Conservation (phyloP, 1,140 invertebrate species). For the Cecropterus lyciades region DNA sequence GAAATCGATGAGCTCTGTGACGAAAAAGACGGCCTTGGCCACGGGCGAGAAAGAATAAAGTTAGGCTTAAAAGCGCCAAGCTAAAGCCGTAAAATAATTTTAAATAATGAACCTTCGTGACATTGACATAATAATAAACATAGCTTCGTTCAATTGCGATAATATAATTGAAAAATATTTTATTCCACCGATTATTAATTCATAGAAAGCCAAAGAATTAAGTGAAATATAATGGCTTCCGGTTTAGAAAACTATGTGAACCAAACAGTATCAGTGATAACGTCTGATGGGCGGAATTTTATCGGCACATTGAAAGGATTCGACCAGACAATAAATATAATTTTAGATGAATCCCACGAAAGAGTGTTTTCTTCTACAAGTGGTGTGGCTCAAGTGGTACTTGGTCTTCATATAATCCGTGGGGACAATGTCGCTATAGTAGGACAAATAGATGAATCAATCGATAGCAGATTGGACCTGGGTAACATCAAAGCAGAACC, state of each 20-base stretch:
- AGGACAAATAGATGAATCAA: constrained; percentile 95
- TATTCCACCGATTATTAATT: not conserved
- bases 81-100: too few relatives aligned
- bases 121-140: too few relatives aligned
- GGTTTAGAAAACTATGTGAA: constrained; percentile 94
- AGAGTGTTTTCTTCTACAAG: constrained; percentile 96
- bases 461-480: constrained; percentile 94
- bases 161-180: too few relatives aligned
- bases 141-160: too few relatives aligned
- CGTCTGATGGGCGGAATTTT: constrained; percentile 97
- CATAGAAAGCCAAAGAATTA: constrained; percentile 11
- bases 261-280: constrained; percentile 97
- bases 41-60: too few relatives aligned
- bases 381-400: constrained; percentile 97
- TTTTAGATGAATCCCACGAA: constrained; percentile 98
- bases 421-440: constrained; percentile 99
- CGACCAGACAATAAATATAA: constrained; percentile 99
- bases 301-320: constrained; percentile 93
- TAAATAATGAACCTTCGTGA: too few relatives aligned
- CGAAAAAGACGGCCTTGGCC: too few relatives aligned
- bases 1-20: too few relatives aligned
- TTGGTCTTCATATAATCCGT: constrained; percentile 98
- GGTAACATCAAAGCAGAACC: constrained; percentile 95
- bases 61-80: too few relatives aligned
- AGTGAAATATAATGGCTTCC: constrained; percentile 87